These are phyloP conservation scores for Metopia argyrocephala DNA, from an alignment of 2,888 invertebrate species.

Conservation along the genomic window DNA sequence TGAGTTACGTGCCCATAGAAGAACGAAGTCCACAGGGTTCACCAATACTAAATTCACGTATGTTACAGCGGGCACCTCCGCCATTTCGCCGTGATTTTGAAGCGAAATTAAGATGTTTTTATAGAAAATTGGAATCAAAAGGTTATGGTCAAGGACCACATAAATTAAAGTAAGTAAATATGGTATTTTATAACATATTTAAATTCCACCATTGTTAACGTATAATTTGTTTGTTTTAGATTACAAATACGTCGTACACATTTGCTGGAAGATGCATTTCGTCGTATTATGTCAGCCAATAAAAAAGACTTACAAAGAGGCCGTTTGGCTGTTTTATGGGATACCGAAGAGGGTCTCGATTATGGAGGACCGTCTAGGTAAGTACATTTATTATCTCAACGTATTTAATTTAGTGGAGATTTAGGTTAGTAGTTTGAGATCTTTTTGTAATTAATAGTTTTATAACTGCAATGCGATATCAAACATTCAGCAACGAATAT, in stretches of 20 bases:
- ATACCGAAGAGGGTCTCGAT: slow-evolving; percentile 97
- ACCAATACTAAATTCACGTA: slow-evolving; percentile 86
- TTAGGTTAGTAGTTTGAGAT: too few relatives aligned
- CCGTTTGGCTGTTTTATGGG: slow-evolving; percentile 94
- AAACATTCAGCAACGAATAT: too few relatives aligned
- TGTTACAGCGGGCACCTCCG: slow-evolving; percentile 89
- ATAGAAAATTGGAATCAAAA: slow-evolving; percentile 95
- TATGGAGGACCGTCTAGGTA: slow-evolving; percentile 95
- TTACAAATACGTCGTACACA: slow-evolving; percentile 95
- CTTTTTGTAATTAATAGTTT: too few relatives aligned
- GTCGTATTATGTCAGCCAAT: slow-evolving; percentile 96
- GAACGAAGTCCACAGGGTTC: slow-evolving; percentile 82
- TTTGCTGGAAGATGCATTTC: slow-evolving; percentile 96
- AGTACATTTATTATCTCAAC: too few relatives aligned
- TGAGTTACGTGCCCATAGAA: slow-evolving; percentile 93
- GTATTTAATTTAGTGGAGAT: too few relatives aligned
- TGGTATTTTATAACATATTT: background rate
- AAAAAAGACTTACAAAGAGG: slow-evolving; percentile 97
- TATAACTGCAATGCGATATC: too few relatives aligned
- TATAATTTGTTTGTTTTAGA: slow-evolving; percentile 79
- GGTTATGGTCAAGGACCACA: slow-evolving; percentile 98
- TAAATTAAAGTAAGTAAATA: slow-evolving; percentile 89
- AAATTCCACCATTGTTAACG: slow-evolving; percentile 6
- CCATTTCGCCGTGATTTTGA: slow-evolving; percentile 96
- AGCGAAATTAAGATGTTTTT: slow-evolving; percentile 95